Base-by-base conservation (phyloP, 2,113 vertebrate genomes). In the Panthera uncia region DNA sequence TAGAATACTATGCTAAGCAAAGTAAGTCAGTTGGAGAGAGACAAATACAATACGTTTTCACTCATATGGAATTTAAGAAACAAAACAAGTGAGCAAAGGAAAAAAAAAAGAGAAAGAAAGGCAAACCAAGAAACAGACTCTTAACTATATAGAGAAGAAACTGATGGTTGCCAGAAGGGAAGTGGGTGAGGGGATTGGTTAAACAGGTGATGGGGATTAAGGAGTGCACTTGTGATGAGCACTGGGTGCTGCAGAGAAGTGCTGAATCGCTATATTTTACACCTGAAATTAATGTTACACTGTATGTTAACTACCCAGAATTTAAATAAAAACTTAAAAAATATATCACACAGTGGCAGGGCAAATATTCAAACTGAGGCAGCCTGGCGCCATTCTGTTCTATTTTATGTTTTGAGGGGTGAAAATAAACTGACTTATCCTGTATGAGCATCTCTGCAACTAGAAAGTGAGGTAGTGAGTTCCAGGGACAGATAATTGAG, bases 351-450 rank as follows among this genome's bases (percentile, higher is more conserved):
- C 31, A n/a, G n/a, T 52, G 25, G 31, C n/a, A 68, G 25, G 78
- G 31, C 63, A 73, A 92, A 48, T 29, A 97, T 89, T 90, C 85
- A 61, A 55, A 97, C 33, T 88, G 50, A 61, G 80, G 61, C 5
- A 76, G 23, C 38, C 61, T 88, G 50, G 23, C 21, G 88, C 80
- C 18, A 89, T 15, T 66, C 52, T 27, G 76, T 79, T 66, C 76
- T 57, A 71, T 87, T 69, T 78, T 23, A 38, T 74, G 41, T 66
- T 83, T 55, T 78, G 63, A 95, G 18, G 21, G 25, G 3, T 79
- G 12, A 89, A 74, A 93, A 85, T 36, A 48, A 91, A 52, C 25
- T 16, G 2, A 48, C 18, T n/a, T 52, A 65, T n/a, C 25, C 18
- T 23, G 18, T 41, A 21, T 71, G 84, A 94, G 65, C 45, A 68